phyloP scores from a whole-genome alignment of 2,888 invertebrate species.

The Criorhina ranunculi region DNA sequence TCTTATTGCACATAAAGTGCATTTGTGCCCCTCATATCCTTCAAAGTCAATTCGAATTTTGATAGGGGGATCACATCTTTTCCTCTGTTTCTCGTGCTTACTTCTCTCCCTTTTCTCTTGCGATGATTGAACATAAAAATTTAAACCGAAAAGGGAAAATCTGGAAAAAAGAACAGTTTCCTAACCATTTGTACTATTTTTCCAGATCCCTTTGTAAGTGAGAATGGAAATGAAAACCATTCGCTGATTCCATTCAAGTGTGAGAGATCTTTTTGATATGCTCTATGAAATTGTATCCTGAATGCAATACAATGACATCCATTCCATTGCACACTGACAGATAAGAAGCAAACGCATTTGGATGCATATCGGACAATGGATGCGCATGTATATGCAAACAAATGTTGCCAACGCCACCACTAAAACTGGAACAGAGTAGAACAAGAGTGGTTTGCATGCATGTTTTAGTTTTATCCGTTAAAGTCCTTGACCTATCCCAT shows the following conservation, averaged over 20 bases:
- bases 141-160: conserved; percentile 28
- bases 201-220: conserved; percentile 35
- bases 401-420: background rate
- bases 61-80: conserved; percentile 58
- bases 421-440: conserved; percentile 14
- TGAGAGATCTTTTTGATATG: conserved; percentile 58
- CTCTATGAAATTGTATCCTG: conserved; percentile 43
- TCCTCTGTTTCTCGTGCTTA: conserved; percentile 23
- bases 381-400: conserved; percentile 50
- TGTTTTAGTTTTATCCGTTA: conserved; percentile 28
- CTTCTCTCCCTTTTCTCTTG: conserved; percentile 10
- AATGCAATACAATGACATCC: conserved; percentile 48
- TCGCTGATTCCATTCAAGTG: conserved; percentile 57
- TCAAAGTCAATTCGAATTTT: conserved; percentile 62
- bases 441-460: background rate
- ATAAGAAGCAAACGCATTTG: conserved; percentile 42
- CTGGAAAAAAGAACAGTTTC: background rate
- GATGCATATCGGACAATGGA: conserved; percentile 45
- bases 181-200: conserved; percentile 37
- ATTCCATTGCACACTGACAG: conserved; percentile 29
- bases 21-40: conserved; percentile 62
- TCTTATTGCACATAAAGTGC: conserved; percentile 58
- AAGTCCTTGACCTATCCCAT: conserved; percentile 64
- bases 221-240: conserved; percentile 61
- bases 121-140: conserved; percentile 63